A percentile compares a stretch with the other conserved stretches of the same genome.
Evolutionary conservation across 2,797 vertebrate species (phyloP).

Genomic region (Eulemur mongoz): DNA sequence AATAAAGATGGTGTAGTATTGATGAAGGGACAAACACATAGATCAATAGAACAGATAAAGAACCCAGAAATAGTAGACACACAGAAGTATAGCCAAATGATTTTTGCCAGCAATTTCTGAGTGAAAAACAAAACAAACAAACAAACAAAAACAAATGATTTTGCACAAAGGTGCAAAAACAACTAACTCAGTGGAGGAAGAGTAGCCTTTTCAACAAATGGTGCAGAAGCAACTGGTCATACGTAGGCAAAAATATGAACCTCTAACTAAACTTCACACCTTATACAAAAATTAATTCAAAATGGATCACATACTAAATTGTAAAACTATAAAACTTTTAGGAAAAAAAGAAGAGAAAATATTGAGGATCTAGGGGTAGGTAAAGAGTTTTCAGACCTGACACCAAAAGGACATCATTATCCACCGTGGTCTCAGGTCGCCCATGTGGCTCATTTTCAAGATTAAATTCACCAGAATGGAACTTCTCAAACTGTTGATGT

Average conservation of each 20-base stretch:
- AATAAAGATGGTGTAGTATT: background rate
- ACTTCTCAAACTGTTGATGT: no score
- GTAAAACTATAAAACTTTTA: slow-evolving; percentile 7
- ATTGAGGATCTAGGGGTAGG: background rate
- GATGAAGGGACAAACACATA: background rate
- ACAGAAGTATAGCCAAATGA: background rate
- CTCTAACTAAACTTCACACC: background rate
- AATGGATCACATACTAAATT: background rate
- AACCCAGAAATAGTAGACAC: background rate
- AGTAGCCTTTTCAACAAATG: background rate
- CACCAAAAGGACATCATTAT: background rate
- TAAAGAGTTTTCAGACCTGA: background rate
- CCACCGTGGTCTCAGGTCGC: no score
- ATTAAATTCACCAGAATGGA: no score
- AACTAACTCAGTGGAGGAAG: background rate
- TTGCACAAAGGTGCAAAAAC: background rate
- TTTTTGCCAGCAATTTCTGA: background rate
- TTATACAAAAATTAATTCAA: slow-evolving; percentile 22
- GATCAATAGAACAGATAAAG: background rate
- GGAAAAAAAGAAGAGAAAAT: background rate
- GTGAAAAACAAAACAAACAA: no score
- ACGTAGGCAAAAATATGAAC: background rate
- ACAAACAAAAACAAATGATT: background rate
- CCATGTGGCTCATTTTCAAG: no score
- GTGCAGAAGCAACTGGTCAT: background rate